Base-by-base conservation (phyloP, 1,140 invertebrate species). In the Episyrphus balteatus region DNA sequence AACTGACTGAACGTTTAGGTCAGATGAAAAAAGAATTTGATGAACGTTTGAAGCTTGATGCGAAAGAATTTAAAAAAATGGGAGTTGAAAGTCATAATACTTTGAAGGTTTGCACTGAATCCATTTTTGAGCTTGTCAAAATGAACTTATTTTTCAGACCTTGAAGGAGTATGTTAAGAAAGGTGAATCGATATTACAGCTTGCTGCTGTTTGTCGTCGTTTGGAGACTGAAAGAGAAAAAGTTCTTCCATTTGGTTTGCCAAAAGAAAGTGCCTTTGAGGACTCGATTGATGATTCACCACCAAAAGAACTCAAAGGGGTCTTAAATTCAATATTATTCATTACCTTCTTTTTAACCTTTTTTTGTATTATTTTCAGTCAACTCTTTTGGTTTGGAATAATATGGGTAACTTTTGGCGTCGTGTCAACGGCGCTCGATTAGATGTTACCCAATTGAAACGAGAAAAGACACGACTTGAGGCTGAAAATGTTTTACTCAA, bases 171-270 rank as follows among this genome's bases (percentile, higher is more conserved):
- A 62, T 5, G 48, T 55, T 17, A 65, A 58, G 47, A 75, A 75
- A 54, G 73, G 72, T 3, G 71, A 76, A 47, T 73, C 70, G 34
- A 68, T 78, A 39, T 49, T 75, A 5, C 68, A 73, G 21, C 53
- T 77, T 26, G 69, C 71, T 3, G 64, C 64, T 0, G 61, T 77
- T n/a, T 78, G 76, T 49, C 55, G 73, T 36, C 76, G 75, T 66
- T 73, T 73, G 56, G 76, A 79, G 62, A 77, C 75, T 0, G 62
- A 70, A 51, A 61, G 70, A 1, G 77, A 78, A 59, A 75, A 76
- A 54, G 68, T 77, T 46, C 53, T 76, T 33, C 72, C 70, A 11
- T 78, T 78, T 50, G 68, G 71, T 26, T 64, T 46, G 56, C 63
- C 59, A 3, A 39, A 37, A 44, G 11, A 15, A 26, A 33, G 21